Conservation (phyloP, 1,140 invertebrate species). For the Apis florea region DNA sequence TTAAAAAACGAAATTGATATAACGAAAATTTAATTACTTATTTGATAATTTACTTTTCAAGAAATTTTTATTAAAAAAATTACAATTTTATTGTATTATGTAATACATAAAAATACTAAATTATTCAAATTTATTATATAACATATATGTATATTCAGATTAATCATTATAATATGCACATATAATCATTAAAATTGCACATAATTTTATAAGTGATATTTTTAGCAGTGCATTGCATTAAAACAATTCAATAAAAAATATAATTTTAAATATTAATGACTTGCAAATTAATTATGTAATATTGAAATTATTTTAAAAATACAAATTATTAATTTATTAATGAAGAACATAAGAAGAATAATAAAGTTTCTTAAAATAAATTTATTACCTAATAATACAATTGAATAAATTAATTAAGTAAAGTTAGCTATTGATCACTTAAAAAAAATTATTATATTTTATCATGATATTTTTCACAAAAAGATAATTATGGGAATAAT, state of each 20-base stretch:
- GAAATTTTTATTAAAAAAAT: slow-evolving; percentile 5
- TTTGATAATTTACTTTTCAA: no score
- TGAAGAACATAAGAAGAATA: slow-evolving; percentile 26
- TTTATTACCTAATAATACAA: slow-evolving; percentile 63
- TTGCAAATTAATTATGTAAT: neutral
- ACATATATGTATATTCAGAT: neutral
- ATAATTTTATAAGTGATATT: neutral
- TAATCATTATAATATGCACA: neutral
- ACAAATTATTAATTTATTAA: slow-evolving; percentile 8
- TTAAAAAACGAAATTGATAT: neutral
- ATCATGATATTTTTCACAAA: slow-evolving; percentile 22
- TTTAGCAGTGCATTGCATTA: neutral
- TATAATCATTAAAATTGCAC: slow-evolving; percentile 21
- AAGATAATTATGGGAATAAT: slow-evolving; percentile 41
- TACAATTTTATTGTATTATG: slow-evolving; percentile 17
- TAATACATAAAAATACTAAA: slow-evolving; percentile 18
- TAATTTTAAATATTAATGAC: neutral
- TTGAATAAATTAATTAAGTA: slow-evolving; percentile 60
- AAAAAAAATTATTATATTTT: slow-evolving; percentile 19
- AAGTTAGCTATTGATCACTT: slow-evolving; percentile 22
- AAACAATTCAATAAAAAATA: neutral
- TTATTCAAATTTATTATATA: slow-evolving; percentile 12
- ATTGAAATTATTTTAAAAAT: slow-evolving; percentile 11
- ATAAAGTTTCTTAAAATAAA: slow-evolving; percentile 40
- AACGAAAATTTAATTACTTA: neutral